Evolutionary conservation across 2,888 invertebrate species (phyloP).

Genomic region (Agriopis leucophaearia): DNA sequence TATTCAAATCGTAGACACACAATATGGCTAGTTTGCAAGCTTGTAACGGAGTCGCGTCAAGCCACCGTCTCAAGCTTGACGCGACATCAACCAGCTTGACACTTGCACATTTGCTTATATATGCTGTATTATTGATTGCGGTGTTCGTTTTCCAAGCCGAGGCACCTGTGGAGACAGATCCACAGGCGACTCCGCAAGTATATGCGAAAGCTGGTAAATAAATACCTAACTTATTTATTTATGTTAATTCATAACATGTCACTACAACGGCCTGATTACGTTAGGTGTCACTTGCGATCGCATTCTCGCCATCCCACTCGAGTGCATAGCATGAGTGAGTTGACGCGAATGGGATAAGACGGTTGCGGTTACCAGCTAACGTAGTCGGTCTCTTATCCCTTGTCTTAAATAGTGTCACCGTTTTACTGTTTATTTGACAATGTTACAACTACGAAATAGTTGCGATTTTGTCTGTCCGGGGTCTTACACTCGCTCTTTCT

Average conservation of each 20-base stretch:
- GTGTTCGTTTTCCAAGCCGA: constrained; percentile 34
- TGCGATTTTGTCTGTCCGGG: neutral
- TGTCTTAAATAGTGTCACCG: neutral
- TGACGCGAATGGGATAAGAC: neutral
- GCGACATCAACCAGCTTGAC: neutral
- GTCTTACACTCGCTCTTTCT: too few species aligned
- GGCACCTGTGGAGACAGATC: constrained; percentile 32
- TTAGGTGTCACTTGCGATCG: neutral
- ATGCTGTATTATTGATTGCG: constrained; percentile 27
- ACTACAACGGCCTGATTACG: neutral
- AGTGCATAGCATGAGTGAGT: neutral
- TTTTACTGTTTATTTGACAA: neutral
- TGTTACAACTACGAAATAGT: neutral
- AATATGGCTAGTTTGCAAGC: constrained; percentile 21
- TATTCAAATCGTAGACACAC: constrained; percentile 13
- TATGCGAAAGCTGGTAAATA: constrained; percentile 27
- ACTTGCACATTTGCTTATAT: constrained; percentile 19
- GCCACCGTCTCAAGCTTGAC: constrained; percentile 10
- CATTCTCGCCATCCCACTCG: neutral
- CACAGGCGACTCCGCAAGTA: constrained; percentile 36
- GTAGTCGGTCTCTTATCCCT: neutral
- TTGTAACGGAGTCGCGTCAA: constrained; percentile 7
- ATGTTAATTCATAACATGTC: constrained; percentile 19
- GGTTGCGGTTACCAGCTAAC: neutral
- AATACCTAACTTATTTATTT: constrained; percentile 12